Evolutionary conservation across 1,140 invertebrate genomes (phyloP).

Genomic region (Teleogryllus occipitalis): DNA sequence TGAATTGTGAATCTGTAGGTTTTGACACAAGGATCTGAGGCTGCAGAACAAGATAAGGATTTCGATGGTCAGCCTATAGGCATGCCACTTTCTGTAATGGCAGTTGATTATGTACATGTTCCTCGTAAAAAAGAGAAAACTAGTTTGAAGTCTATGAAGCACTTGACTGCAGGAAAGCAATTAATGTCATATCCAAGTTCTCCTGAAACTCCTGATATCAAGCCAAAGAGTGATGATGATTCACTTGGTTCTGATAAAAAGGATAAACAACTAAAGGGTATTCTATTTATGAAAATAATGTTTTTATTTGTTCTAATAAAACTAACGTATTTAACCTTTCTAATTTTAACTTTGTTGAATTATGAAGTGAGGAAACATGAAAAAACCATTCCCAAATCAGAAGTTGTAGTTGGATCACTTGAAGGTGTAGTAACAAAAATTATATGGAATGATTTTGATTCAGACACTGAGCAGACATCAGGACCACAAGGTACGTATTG

Average conservation of each 20-base stretch:
- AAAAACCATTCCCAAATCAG: neutral
- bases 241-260: too few species aligned
- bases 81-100: neutral
- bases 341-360: neutral
- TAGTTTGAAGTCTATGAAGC: neutral
- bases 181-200: too few species aligned
- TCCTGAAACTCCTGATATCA: too few species aligned
- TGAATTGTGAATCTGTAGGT: neutral
- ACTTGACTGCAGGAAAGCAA: neutral
- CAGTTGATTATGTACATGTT: neutral
- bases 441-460: neutral
- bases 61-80: neutral
- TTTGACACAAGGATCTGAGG: neutral
- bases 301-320: neutral
- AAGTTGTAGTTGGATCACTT: neutral
- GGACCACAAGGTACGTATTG: neutral
- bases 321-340: neutral
- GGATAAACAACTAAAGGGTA: neutral
- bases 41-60: neutral
- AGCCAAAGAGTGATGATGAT: too few species aligned
- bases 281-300: neutral
- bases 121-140: neutral
- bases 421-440: neutral
- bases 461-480: neutral
- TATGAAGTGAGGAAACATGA: neutral